A percentile compares a stretch with the other conserved stretches of the same genome.
Evolutionary conservation across 2,888 invertebrate species (phyloP).

Genomic region (Strigamia maritima): DNA sequence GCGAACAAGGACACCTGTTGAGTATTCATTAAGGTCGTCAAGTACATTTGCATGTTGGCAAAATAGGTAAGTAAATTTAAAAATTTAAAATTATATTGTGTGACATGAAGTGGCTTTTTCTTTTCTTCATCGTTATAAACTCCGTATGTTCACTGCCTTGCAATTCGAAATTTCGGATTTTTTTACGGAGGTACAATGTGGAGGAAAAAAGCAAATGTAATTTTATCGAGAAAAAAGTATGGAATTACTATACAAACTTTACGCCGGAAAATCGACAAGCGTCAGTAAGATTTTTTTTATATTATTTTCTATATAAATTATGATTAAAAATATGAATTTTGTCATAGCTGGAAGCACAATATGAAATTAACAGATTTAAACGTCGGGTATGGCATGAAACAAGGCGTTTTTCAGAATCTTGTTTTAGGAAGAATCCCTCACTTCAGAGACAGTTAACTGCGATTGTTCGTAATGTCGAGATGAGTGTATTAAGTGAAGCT

Average conservation of each 20-base stretch:
- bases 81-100: background rate
- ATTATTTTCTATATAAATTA: background rate
- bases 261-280: background rate
- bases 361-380: background rate
- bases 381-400: background rate
- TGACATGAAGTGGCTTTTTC: background rate
- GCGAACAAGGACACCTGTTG: background rate
- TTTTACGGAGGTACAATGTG: background rate
- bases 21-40: background rate
- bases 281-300: background rate
- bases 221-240: background rate
- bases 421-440: background rate
- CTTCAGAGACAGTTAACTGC: slow-evolving; percentile 10
- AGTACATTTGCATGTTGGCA: background rate
- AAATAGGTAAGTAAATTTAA: background rate
- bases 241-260: background rate
- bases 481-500: background rate
- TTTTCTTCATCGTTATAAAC: background rate
- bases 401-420: background rate
- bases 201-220: background rate
- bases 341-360: background rate
- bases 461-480: background rate
- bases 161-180: background rate
- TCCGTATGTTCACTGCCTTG: background rate
- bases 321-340: background rate